Conservation (phyloP, 1,140 invertebrate genomes). For the Tetramorium simillimum region DNA sequence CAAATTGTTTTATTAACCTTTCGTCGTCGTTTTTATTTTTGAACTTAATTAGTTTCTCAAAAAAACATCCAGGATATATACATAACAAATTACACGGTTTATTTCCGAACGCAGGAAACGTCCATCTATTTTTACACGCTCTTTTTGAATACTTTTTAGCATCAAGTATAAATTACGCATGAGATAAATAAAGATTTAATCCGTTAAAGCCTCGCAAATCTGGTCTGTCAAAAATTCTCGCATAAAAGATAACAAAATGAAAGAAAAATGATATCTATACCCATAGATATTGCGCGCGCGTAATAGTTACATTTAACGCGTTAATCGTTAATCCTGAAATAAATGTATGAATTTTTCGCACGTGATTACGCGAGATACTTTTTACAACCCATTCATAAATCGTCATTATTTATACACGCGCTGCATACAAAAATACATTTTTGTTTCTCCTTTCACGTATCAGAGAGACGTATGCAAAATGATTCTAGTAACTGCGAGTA, state of each 20-base stretch:
- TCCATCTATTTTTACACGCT: not conserved
- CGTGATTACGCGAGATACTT: not conserved
- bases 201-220: not conserved
- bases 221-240: not conserved
- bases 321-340: constrained; percentile 20
- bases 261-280: not conserved
- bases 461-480: not conserved
- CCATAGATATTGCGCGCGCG: not conserved
- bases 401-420: not conserved
- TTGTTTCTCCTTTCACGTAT: not conserved
- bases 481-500: not conserved
- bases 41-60: not conserved
- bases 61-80: not conserved
- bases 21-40: not conserved
- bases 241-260: not conserved
- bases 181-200: constrained; percentile 9
- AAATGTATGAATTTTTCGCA: not conserved
- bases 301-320: not conserved
- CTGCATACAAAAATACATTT: not conserved
- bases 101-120: not conserved
- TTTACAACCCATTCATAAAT: constrained; percentile 17
- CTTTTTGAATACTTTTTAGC: constrained; percentile 12
- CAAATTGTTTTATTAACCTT: not conserved
- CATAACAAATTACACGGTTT: not conserved
- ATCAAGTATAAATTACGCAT: not conserved